Evolutionary conservation across 2,113 vertebrate species (phyloP).

Genomic region (Caracal caracal): DNA sequence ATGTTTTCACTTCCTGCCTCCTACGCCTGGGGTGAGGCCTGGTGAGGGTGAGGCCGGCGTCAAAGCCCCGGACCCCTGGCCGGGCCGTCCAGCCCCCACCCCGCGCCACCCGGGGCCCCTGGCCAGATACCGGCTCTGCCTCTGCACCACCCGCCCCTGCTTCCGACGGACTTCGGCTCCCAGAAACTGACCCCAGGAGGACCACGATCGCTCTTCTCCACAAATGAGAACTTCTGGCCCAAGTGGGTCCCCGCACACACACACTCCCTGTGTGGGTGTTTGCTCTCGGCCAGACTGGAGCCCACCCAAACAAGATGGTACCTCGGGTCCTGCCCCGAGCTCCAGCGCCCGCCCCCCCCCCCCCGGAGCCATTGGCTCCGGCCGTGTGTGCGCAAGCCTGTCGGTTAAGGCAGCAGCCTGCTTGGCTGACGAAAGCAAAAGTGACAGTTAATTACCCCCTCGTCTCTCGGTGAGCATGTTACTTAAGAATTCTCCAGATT

Average conservation of each 20-base stretch:
- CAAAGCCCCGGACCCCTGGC: neutral
- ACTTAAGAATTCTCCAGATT: neutral
- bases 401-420: fast-evolving
- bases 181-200: neutral
- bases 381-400: fast-evolving
- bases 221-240: neutral
- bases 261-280: fast-evolving
- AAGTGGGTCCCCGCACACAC: fast-evolving
- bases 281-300: too few species aligned
- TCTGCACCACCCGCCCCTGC: neutral
- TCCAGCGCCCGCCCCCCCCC: neutral
- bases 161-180: fast-evolving
- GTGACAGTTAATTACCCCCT: neutral
- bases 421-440: neutral
- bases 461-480: fast-evolving
- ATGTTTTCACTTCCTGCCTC: neutral
- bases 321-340: neutral
- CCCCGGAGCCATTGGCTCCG: neutral
- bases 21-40: neutral
- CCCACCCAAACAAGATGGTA: fast-evolving
- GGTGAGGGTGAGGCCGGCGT: neutral
- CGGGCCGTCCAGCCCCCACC: neutral
- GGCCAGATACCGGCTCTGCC: neutral
- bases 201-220: neutral
- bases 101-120: fast-evolving